Evolutionary conservation across 2,113 vertebrate species (phyloP).

Genomic region (Gobio gobio): DNA sequence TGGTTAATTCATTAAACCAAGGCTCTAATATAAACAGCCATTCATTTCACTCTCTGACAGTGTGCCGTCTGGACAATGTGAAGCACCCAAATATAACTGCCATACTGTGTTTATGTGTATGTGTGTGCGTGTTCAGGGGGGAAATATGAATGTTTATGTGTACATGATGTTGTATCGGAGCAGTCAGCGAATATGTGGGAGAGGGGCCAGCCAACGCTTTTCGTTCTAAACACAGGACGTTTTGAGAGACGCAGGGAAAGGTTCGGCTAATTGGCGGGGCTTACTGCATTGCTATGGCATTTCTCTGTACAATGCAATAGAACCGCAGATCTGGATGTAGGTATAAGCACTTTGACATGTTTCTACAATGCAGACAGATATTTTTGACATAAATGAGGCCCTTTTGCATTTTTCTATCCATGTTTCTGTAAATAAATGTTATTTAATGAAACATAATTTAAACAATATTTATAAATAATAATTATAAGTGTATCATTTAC

Average conservation of each 20-base stretch:
- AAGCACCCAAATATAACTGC: conserved; percentile 76
- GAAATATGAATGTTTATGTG: conserved; percentile 63
- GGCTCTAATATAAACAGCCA: conserved; percentile 99
- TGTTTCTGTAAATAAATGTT: background rate
- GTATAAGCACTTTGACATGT: conserved; percentile 29
- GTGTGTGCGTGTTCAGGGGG: conserved; percentile 48
- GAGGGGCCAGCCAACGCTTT: conserved; percentile 51
- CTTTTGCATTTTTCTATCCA: background rate
- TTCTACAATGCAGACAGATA: background rate
- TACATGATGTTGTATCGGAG: conserved; percentile 48
- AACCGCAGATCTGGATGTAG: conserved; percentile 54
- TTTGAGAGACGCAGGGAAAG: conserved; percentile 49
- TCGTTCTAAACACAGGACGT: conserved; percentile 50
- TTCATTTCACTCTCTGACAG: conserved; percentile 95
- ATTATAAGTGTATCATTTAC: background rate
- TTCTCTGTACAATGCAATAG: conserved; percentile 47
- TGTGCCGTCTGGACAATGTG: conserved; percentile 97
- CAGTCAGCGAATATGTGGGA: conserved; percentile 38
- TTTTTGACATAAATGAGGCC: background rate
- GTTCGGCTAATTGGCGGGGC: conserved; percentile 47
- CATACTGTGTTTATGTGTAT: conserved; percentile 53
- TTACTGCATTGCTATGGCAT: conserved; percentile 55
- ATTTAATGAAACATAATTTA: background rate
- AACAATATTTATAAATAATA: background rate
- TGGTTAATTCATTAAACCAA: conserved; percentile 99